Base-by-base conservation (phyloP, 2,113 vertebrate genomes). In the Ctenodactylus gundi region DNA sequence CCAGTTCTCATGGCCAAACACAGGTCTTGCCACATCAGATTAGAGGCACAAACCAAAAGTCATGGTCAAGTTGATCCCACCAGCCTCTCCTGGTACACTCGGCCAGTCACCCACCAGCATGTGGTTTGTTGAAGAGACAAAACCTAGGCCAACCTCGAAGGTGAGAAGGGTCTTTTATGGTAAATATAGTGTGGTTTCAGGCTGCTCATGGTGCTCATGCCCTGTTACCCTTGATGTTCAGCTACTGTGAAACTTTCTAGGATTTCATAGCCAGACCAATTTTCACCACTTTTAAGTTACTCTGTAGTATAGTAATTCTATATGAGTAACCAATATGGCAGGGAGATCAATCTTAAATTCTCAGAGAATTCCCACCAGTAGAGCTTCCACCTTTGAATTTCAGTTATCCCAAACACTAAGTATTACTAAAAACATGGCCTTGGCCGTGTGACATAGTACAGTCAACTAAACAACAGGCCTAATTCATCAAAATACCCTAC, bases 211-310 rank as follows among this genome's bases (percentile, higher is more conserved):
- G 76, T 87, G 70, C 39, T 67, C n/a, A 86, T 62, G 53, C 20
- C 64, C 88, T 34, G 77, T 64, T 53, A 73, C 58, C 53, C 81
- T 65, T 81, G 39, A 62, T 81, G 58, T 60, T 75, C 41, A 65
- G 65, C 15, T 36, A 87, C 55, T 72, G 82, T 53, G 91, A 96
- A 84, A 91, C 34, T 39, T 67, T 62, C 13, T 14, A 89, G 65
- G 62, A 77, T 64, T 73, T 76, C 72, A 36, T 31, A 72, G 60
- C 72, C 70, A 81, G 60, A 70, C 46, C 53, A 78, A 36, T 72
- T 73, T 86, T 77, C 76, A 84, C 86, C 80, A 85, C 93, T 31
- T 70, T 82, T 90, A 70, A 90, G 14, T 68, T 39, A 68, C 10
- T 39, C 34, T 31, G 21, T 57, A 29, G 29, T 89, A 0, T 89